Evolutionary conservation across 2,888 invertebrate genomes (phyloP).

Genomic region (Sphaerophoria taeniata): DNA sequence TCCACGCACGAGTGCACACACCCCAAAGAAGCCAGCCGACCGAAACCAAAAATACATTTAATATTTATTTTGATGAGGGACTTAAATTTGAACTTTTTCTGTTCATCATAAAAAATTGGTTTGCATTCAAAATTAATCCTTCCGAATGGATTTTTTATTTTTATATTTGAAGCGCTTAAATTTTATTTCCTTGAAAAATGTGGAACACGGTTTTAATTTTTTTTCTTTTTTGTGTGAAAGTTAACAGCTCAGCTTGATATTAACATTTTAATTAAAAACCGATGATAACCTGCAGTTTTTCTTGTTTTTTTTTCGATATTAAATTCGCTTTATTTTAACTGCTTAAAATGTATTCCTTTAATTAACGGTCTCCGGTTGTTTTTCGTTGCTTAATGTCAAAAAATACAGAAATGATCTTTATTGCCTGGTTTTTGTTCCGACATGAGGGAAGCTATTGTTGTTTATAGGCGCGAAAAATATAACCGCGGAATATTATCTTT

Average conservation of each 20-base stretch:
- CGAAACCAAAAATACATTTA: not conserved
- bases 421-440: too few relatives aligned
- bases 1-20: not conserved
- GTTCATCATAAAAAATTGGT: not conserved
- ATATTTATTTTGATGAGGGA: slow-evolving; percentile 6
- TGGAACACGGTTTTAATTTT: too few relatives aligned
- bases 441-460: too few relatives aligned
- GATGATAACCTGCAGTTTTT: not conserved
- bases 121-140: not conserved
- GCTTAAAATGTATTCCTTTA: not conserved
- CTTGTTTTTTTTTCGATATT: not conserved
- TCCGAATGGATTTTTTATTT: not conserved
- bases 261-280: slow-evolving; percentile 9
- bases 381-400: too few relatives aligned
- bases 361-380: too few relatives aligned
- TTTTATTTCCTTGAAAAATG: too few relatives aligned
- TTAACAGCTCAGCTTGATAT: not conserved
- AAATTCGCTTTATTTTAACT: not conserved
- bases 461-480: too few relatives aligned
- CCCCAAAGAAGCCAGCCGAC: not conserved
- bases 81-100: not conserved
- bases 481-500: too few relatives aligned
- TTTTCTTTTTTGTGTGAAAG: not conserved
- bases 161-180: not conserved
- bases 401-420: too few relatives aligned